These are phyloP conservation scores for Drosophila albomicans DNA, from an alignment of 1,140 invertebrate species.

Conservation along the genomic window DNA sequence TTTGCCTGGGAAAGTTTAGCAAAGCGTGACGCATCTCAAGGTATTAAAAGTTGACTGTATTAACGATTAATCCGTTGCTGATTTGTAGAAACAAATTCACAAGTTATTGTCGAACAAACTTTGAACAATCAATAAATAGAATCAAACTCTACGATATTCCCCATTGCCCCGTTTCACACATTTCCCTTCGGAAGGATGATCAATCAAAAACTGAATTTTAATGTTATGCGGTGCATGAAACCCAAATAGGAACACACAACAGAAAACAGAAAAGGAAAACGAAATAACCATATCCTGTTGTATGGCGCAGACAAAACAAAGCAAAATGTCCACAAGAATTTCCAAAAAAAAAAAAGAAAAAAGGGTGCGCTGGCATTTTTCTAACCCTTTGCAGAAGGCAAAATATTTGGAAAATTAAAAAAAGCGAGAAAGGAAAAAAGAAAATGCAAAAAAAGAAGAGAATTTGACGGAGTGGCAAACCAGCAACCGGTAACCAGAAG, in stretches of 20 bases:
- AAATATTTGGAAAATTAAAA: constrained; percentile 76
- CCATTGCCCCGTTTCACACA: constrained; percentile 31
- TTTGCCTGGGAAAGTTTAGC: constrained; percentile 69
- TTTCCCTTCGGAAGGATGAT: constrained; percentile 53
- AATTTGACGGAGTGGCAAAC: constrained; percentile 37
- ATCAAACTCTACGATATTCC: constrained; percentile 22
- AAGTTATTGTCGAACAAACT: constrained; percentile 45
- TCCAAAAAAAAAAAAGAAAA: constrained; percentile 42
- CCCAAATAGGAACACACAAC: constrained; percentile 52
- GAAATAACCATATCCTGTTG: constrained; percentile 69
- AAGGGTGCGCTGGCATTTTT: constrained; percentile 69
- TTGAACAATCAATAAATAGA: constrained; percentile 45
- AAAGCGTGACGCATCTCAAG: constrained; percentile 60
- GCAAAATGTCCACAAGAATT: constrained; percentile 72
- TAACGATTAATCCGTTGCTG: not conserved
- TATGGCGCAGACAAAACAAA: constrained; percentile 50
- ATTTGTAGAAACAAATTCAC: not conserved
- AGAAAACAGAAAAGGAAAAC: constrained; percentile 36
- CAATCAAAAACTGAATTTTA: constrained; percentile 82
- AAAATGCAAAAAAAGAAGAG: constrained; percentile 33
- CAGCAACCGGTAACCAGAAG: constrained; percentile 65
- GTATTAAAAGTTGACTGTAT: not conserved
- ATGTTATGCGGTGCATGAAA: constrained; percentile 81
- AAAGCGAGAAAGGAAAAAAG: constrained; percentile 39
- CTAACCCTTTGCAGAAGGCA: constrained; percentile 70